Evolutionary conservation across 2,113 vertebrate genomes (phyloP).

Genomic region (Oostethus manadensis): DNA sequence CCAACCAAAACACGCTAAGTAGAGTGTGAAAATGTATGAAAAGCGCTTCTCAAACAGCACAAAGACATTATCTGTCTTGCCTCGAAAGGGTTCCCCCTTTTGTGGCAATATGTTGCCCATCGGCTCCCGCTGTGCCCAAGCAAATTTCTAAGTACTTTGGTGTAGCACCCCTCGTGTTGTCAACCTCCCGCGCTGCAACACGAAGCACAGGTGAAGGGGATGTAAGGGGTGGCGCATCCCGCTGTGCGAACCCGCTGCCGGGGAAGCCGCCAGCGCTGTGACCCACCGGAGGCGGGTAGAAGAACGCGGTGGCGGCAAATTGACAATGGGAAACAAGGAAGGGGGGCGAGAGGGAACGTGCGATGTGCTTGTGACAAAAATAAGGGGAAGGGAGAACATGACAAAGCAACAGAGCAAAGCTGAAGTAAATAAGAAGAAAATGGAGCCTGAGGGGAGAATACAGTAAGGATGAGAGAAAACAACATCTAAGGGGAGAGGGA

Average conservation of each 20-base stretch:
- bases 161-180: conserved; percentile 4
- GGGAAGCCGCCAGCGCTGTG: conserved; percentile 12
- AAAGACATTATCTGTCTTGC: neutral
- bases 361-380: conserved; percentile 1
- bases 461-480: conserved; percentile 13
- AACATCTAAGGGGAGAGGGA: conserved; percentile 15
- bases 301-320: conserved; percentile 2
- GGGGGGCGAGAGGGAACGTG: neutral
- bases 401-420: conserved; percentile 16
- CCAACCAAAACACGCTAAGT: no score
- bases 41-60: neutral
- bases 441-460: conserved; percentile 10
- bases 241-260: conserved; percentile 19
- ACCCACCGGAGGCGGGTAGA: conserved; percentile 5
- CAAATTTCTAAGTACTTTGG: conserved; percentile 1
- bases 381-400: conserved; percentile 7
- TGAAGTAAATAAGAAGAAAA: conserved; percentile 19
- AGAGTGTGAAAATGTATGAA: conserved; percentile 1
- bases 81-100: neutral
- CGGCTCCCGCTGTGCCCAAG: conserved; percentile 7
- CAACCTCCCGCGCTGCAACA: conserved; percentile 8
- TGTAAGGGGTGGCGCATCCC: conserved; percentile 13
- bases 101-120: neutral
- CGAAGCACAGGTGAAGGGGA: conserved; percentile 30
- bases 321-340: neutral